Percentiles rank a stretch among this genome's conserved stretches.
These are phyloP conservation scores for Hippocampus comes DNA, from an alignment of 2,113 vertebrate species.

Conservation along the genomic window DNA sequence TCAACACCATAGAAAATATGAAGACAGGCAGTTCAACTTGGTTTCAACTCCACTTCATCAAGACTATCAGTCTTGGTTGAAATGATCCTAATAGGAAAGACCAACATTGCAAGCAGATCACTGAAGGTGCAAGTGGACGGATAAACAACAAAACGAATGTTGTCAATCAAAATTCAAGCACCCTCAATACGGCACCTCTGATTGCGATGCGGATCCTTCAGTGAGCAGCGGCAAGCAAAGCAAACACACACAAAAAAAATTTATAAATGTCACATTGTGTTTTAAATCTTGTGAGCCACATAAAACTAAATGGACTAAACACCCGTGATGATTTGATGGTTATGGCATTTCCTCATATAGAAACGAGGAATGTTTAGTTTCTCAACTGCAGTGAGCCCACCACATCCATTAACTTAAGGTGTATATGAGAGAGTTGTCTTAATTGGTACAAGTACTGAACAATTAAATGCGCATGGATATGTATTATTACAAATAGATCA, in stretches of 20 bases:
- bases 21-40: constrained; percentile 3
- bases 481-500: no score
- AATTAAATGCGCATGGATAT: no score
- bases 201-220: background rate
- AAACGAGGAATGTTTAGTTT: background rate
- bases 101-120: background rate
- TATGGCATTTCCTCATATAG: background rate
- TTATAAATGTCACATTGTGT: background rate
- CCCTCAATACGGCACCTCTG: background rate
- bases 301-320: background rate
- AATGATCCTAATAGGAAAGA: background rate
- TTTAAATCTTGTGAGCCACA: background rate
- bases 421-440: background rate
- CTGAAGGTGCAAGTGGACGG: background rate
- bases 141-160: background rate
- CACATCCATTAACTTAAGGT: background rate
- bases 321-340: background rate
- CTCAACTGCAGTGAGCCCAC: background rate
- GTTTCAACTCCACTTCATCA: background rate
- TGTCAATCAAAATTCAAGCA: constrained; percentile 1
- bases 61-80: background rate
- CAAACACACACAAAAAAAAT: background rate
- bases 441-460: background rate
- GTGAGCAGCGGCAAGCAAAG: constrained; percentile 9
- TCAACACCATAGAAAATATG: constrained; percentile 13